A percentile compares a stretch with the other conserved stretches of the same genome.
Evolutionary conservation across 2,797 vertebrate genomes (phyloP).

Genomic region (Morelia viridis): DNA sequence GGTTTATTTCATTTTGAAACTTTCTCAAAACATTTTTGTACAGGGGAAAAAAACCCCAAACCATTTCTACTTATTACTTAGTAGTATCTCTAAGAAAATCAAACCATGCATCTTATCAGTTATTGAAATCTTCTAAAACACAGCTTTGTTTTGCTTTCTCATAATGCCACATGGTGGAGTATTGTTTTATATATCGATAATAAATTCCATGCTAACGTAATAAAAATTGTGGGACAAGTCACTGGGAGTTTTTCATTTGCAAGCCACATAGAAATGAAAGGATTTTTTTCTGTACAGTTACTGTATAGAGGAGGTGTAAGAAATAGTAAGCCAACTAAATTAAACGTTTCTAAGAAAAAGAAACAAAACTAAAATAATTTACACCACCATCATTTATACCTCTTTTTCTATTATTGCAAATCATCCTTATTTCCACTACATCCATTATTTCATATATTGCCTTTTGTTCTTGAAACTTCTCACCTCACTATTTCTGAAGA

Average conservation of each 20-base stretch:
- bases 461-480: neutral
- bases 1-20: conserved; percentile 5
- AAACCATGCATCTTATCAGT: neutral
- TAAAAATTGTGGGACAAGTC: neutral
- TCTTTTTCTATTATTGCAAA: neutral
- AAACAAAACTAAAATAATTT: neutral
- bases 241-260: neutral
- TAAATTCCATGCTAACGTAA: neutral
- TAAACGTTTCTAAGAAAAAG: neutral
- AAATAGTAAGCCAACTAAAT: neutral
- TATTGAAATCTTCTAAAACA: conserved; percentile 10
- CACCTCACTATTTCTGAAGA: neutral
- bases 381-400: neutral
- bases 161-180: conserved; percentile 74
- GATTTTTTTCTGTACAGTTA: neutral
- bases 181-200: conserved; percentile 65
- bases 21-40: neutral
- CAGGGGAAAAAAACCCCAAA: neutral
- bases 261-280: neutral
- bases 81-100: neutral
- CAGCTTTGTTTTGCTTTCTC: conserved; percentile 52
- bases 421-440: neutral
- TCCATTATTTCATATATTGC: neutral
- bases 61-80: neutral
- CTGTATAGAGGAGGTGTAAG: neutral